phyloP scores from a whole-genome alignment of 2,888 invertebrate genomes.

The Cataglyphis livida region DNA sequence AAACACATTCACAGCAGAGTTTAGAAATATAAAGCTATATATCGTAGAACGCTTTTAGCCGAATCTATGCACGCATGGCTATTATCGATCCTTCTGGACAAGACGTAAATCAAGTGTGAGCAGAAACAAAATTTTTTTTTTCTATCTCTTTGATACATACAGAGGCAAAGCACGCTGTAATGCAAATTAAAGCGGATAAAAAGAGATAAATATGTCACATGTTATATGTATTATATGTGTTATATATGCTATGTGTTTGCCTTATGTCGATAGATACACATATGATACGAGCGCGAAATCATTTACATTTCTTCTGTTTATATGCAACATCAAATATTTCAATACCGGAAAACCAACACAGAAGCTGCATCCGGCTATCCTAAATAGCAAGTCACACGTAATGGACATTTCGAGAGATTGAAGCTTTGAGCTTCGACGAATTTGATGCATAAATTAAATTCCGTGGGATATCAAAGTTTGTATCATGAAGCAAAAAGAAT shows the following conservation, averaged over 20 bases:
- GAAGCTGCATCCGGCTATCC: not conserved
- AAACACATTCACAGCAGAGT: not conserved
- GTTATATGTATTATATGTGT: no score
- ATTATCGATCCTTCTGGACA: not conserved
- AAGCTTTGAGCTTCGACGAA: not conserved
- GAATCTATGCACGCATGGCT: not conserved
- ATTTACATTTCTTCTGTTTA: not conserved
- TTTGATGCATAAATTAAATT: not conserved
- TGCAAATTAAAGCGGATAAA: not conserved
- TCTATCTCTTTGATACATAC: not conserved
- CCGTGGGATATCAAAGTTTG: not conserved
- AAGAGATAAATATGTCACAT: not conserved
- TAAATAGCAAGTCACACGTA: not conserved
- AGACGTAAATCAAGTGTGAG: slow-evolving; percentile 1
- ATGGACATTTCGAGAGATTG: not conserved
- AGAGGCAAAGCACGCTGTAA: not conserved
- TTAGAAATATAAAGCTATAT: not conserved
- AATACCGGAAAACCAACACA: slow-evolving; percentile 6
- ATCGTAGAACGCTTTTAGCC: not conserved
- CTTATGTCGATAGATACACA: not conserved
- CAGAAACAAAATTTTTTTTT: not conserved
- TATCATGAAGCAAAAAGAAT: not conserved
- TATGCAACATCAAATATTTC: not conserved
- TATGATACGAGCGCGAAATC: not conserved
- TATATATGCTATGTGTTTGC: no score